Conservation (phyloP, 2,888 invertebrate species). For the Phasia obesa region DNA sequence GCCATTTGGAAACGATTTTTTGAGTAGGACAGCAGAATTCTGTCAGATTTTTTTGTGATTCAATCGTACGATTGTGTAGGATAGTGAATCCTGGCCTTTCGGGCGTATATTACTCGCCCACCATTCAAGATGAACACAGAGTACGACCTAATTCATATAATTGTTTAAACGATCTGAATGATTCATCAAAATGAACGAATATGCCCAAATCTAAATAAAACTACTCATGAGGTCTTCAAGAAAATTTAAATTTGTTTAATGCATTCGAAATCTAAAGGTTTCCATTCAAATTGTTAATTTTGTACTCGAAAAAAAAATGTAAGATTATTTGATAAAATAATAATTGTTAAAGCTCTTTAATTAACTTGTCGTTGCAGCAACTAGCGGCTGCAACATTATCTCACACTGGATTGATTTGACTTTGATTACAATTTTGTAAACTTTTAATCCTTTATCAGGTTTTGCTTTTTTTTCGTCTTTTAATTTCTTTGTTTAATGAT, state of each 20-base stretch:
- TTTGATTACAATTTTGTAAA: conserved; percentile 45
- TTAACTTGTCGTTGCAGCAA: conserved; percentile 59
- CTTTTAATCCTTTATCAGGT: conserved; percentile 18
- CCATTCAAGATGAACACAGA: too few relatives aligned
- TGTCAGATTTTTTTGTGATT: too few relatives aligned
- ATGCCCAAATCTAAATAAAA: too few relatives aligned
- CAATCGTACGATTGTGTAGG: too few relatives aligned
- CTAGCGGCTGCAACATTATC: conserved; percentile 49
- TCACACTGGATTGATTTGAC: conserved; percentile 47
- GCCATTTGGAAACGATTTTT: too few relatives aligned
- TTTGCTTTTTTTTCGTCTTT: neutral
- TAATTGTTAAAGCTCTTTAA: conserved; percentile 43
- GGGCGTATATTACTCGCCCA: too few relatives aligned
- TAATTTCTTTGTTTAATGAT: conserved; percentile 38
- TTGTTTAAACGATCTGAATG: too few relatives aligned
- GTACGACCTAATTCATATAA: too few relatives aligned
- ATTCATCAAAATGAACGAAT: too few relatives aligned
- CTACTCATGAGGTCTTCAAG: too few relatives aligned
- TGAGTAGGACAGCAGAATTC: too few relatives aligned
- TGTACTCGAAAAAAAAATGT: conserved; percentile 1
- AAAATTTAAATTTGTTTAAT: neutral
- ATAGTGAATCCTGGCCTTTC: too few relatives aligned
- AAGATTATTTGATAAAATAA: conserved; percentile 22
- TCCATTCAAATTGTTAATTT: conserved; percentile 9
- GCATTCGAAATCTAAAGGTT: conserved; percentile 19